These are phyloP conservation scores for Tachysurus vachellii DNA, from an alignment of 2,113 vertebrate genomes.

Conservation along the genomic window DNA sequence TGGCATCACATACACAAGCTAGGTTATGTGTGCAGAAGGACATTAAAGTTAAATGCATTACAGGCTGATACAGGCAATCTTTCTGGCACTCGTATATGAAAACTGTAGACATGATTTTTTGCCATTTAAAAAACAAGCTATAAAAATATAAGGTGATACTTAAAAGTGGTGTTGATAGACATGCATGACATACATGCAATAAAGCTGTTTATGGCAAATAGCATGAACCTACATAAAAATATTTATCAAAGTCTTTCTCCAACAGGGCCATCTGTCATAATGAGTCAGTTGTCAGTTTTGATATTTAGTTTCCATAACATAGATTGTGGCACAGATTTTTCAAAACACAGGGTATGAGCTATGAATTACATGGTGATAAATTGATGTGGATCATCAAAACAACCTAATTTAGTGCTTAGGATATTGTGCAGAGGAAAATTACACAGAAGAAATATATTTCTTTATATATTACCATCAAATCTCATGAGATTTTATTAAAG, in stretches of 20 bases:
- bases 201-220: neutral
- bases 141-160: neutral
- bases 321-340: neutral
- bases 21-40: neutral
- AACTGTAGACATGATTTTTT: neutral
- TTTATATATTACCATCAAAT: neutral
- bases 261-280: neutral
- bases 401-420: neutral
- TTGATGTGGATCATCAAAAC: no score
- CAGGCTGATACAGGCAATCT: neutral
- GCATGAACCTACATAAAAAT: neutral
- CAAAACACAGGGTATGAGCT: neutral
- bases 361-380: neutral
- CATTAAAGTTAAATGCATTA: neutral
- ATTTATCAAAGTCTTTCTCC: neutral
- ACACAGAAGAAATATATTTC: neutral
- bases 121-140: neutral
- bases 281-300: neutral
- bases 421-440: neutral
- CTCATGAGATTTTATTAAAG: neutral
- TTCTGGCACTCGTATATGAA: neutral
- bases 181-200: neutral
- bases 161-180: neutral
- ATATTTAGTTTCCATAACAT: neutral
- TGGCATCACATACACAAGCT: conserved; percentile 16